phyloP scores from a whole-genome alignment of 2,797 vertebrate genomes.

The Margarornis squamiger region DNA sequence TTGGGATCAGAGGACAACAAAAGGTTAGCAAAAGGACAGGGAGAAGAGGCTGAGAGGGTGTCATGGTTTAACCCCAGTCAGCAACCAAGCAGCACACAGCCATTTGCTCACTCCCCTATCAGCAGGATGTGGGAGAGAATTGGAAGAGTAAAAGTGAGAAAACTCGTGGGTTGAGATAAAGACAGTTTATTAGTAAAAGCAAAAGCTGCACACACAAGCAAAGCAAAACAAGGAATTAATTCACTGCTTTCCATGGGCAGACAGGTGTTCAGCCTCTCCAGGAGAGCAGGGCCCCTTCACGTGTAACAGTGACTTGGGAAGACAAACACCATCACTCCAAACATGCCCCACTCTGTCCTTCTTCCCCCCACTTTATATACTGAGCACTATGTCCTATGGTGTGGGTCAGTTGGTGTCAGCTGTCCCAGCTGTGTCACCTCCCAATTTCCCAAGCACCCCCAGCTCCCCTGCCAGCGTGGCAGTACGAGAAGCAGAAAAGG shows the following conservation, averaged over 20 bases:
- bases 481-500: not conserved
- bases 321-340: not conserved
- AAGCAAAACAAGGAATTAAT: not conserved
- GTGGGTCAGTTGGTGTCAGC: not conserved
- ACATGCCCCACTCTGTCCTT: fast-evolving
- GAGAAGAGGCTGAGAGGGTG: not conserved
- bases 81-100: not conserved
- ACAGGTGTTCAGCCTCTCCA: not conserved
- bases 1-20: fast-evolving
- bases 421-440: not conserved
- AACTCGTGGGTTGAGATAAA: not conserved
- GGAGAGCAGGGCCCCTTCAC: not conserved
- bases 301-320: not conserved
- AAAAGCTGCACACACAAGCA: not conserved
- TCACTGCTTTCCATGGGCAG: not conserved
- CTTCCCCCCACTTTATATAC: not conserved
- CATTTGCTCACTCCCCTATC: not conserved
- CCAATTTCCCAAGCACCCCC: not conserved
- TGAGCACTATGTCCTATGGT: not conserved
- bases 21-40: not conserved
- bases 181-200: not conserved
- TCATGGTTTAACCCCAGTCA: not conserved
- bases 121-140: not conserved
- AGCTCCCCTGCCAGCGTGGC: fast-evolving
- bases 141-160: not conserved